Evolutionary conservation across 2,888 invertebrate species (phyloP), one percentile per base, ranked within the genome.

Genomic region (Cryptus armator): DNA sequence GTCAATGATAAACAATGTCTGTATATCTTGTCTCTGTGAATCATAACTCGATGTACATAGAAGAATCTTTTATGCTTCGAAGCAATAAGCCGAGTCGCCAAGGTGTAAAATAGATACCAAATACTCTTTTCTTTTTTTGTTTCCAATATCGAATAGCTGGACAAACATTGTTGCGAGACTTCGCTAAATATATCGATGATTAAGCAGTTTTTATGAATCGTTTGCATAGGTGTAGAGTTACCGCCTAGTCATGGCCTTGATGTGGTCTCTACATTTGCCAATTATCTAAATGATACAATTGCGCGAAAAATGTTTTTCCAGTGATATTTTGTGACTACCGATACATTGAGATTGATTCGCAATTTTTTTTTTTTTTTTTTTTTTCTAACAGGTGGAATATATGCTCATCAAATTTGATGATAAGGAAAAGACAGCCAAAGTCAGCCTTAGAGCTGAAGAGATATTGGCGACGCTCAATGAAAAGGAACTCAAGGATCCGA

Each of bases 391-490:
- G 95, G 97, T 99, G 76, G 99, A 99, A 94, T 99, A 99, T 92
- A 97, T 99, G 91, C 96, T 99, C 81, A 97, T 99, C 2, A 98
- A 98, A 93, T 98, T 99, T 94, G 97, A 99, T 94, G 97, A 99
- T 94, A 96, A 96, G 86, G 96, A 97, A 59, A 96, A 97, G 93
- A 95, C 95, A 87, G 98, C 98, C 3, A 97, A 96, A 91, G 97
- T 99, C 4, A 97, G 97, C 87, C 95, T 99, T n/a, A 96, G 97
- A 91, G 98, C 98, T 5, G 94, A 96, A 87, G 97, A 98, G 87
- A 94, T 99, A 44, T 95, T 99, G 70, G 94, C 96, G 16, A 94
- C 95, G 87, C 95, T 99, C 48, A 97, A 98, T 92, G 97, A 97
- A 94, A 97, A 97, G 91, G 98, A 98, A 94, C 92, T 94, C 53